phyloP scores from a whole-genome alignment of 2,797 vertebrate species.

The Salarias fasciatus region DNA sequence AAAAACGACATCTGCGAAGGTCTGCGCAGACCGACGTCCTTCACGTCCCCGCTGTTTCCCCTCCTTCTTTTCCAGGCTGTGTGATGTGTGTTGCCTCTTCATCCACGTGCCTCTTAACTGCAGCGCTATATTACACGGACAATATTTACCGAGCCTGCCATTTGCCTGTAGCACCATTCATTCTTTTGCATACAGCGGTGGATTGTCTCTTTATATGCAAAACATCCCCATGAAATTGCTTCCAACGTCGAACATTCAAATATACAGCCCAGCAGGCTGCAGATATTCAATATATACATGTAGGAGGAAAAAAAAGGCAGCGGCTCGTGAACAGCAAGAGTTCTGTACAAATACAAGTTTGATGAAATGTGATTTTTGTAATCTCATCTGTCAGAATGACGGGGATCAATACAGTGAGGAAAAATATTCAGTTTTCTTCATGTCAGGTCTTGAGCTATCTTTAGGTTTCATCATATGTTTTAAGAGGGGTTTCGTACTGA shows the following conservation, averaged over 20 bases:
- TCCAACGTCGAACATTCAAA: background rate
- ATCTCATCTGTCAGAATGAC: too few relatives aligned
- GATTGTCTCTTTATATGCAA: slow-evolving; percentile 38
- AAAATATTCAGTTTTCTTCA: too few relatives aligned
- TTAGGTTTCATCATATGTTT: too few relatives aligned
- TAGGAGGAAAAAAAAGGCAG: too few relatives aligned
- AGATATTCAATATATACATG: slow-evolving; percentile 3
- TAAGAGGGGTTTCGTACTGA: too few relatives aligned
- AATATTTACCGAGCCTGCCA: slow-evolving; percentile 38
- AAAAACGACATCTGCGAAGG: slow-evolving; percentile 27
- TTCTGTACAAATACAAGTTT: too few relatives aligned
- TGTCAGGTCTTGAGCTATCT: too few relatives aligned
- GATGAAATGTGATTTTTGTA: too few relatives aligned
- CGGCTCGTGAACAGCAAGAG: too few relatives aligned
- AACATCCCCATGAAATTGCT: slow-evolving; percentile 8
- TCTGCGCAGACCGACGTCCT: slow-evolving; percentile 33
- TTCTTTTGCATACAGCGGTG: slow-evolving; percentile 20
- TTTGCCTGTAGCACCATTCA: slow-evolving; percentile 16
- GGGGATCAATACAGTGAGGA: too few relatives aligned
- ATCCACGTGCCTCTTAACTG: slow-evolving; percentile 41
- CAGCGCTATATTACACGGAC: slow-evolving; percentile 40
- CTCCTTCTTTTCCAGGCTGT: slow-evolving; percentile 10
- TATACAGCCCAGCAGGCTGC: background rate
- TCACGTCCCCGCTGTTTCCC: slow-evolving; percentile 34
- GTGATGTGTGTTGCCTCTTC: slow-evolving; percentile 31